Base-by-base conservation (phyloP, 1,140 invertebrate genomes). In the Brachionus rubens region DNA sequence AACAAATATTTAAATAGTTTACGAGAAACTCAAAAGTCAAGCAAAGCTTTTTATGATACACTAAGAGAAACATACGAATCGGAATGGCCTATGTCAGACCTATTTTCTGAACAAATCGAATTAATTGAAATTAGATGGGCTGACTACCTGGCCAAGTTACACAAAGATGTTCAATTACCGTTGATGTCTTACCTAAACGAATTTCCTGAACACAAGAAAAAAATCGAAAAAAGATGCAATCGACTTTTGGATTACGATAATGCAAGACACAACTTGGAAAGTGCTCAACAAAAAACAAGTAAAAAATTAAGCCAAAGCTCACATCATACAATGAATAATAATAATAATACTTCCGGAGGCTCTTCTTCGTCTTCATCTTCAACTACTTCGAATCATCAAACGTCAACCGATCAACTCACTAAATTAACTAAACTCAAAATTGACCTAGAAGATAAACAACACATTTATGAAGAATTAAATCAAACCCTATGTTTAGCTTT, bases 391-490 rank as follows among this genome's bases (percentile, higher is more conserved):
- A 26, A 41, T 43, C 40, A 46, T 43, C 59, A 41, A 19, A 41
- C 59, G 3, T 30, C 59, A 24, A 72, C 68, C n/a, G 68, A 72
- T 16, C 68, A 72, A 16, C 16, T 72, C 1, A 72, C 68, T 19
- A 72, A 72, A n/a, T n/a, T 72, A 4, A 72, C 68, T 36, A 72
- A 72, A 33, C 68, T 72, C 5, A 72, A 72, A 72, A 72, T 72
- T 10, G 68, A 72, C 2, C 68, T 72, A 12, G 68, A 72, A 14
- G 68, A 72, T 30, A 72, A 72, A 36, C 68, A 72, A 26, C 68
- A 72, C 46, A 36, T 52, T 21, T 72, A 72, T 33, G 68, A 72
- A 30, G 68, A 72, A 2, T 19, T 72, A n/a, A 72, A 72, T 50
- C 68, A 72, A n/a, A 72, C 50, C 0, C 36, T 72, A 26, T 72